Evolutionary conservation across 2,113 vertebrate genomes (phyloP), one percentile per base, ranked within the genome.

Genomic region (Triplophysa tibetana): DNA sequence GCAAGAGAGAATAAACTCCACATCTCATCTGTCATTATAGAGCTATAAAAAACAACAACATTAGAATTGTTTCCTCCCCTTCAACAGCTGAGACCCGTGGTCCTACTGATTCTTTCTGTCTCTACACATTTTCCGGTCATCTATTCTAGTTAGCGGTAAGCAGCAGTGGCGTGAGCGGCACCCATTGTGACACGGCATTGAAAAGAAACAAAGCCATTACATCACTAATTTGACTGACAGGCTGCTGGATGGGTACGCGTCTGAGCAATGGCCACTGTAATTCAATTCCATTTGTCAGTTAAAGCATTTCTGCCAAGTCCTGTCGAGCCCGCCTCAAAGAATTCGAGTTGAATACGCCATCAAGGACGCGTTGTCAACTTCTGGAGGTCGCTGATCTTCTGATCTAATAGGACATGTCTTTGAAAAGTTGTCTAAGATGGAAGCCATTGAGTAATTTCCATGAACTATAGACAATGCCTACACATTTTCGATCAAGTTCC

Each of bases 201-300:
- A 61, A 66, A 72, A 85, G 45, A 82, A 69, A 81, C 66, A 50
- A 74, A 76, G 77, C 79, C 56, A 79, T 79, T 81, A 77, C 81
- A 64, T 81, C 43, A 76, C 76, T 86, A 72, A 79, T 86, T 80
- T 81, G 84, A 86, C 81, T 82, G 84, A 86, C 79, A 81, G 80
- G 24, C 72, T 70, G 65, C 19, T 50, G 82, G 62, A 60, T 29
- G 48, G 68, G 70, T 70, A 61, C 56, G 62, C 72, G 68, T 52
- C 29, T 72, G 72, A 79, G 66, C 67, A n/a, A 56, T 48, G 77
- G 14, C 58, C 60, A 41, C 66, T 77, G 77, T 80, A 80, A 85
- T 85, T 85, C 72, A 78, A 70, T 85, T 85, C 76, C 69, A 74
- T 69, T 67, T 65, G 66, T 78, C 83, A 82, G 77, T 73, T 82